Evolutionary conservation across 2,113 vertebrate genomes (phyloP).

Genomic region (Rhinolophus sinicus): DNA sequence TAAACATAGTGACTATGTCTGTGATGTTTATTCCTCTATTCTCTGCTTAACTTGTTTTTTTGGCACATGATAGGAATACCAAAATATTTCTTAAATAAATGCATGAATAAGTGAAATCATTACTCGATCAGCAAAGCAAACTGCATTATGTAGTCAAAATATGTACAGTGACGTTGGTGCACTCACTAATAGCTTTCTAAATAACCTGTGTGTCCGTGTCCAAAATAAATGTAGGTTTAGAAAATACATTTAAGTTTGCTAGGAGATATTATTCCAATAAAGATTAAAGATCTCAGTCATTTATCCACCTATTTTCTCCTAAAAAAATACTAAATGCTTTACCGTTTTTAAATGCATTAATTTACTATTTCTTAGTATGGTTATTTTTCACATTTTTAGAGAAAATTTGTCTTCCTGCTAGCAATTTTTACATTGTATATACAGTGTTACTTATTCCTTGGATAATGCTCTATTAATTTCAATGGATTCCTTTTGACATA

Average conservation of each 20-base stretch:
- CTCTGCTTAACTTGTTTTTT: not conserved
- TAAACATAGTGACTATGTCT: not conserved
- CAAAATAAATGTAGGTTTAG: conserved; percentile 17
- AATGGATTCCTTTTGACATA: conserved; percentile 81
- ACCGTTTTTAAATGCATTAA: conserved; percentile 31
- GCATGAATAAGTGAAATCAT: not conserved
- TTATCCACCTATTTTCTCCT: not conserved
- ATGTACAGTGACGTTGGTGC: not conserved
- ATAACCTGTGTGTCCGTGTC: not conserved
- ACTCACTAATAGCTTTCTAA: conserved; percentile 13
- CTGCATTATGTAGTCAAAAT: not conserved
- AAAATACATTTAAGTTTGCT: conserved; percentile 38
- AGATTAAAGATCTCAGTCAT: not conserved
- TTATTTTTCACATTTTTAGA: conserved; percentile 60
- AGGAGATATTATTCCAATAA: not conserved
- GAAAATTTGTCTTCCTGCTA: conserved; percentile 59
- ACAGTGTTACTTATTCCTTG: conserved; percentile 74
- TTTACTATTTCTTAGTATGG: conserved; percentile 38
- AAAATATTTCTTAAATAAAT: not conserved
- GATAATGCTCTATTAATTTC: conserved; percentile 84
- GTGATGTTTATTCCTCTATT: not conserved
- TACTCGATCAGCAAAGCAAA: not conserved
- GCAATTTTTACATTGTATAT: conserved; percentile 55
- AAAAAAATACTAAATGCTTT: conserved; percentile 42
- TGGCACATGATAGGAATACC: not conserved